phyloP scores from a whole-genome alignment of 2,797 vertebrate genomes.

The Sebastes steindachneri region DNA sequence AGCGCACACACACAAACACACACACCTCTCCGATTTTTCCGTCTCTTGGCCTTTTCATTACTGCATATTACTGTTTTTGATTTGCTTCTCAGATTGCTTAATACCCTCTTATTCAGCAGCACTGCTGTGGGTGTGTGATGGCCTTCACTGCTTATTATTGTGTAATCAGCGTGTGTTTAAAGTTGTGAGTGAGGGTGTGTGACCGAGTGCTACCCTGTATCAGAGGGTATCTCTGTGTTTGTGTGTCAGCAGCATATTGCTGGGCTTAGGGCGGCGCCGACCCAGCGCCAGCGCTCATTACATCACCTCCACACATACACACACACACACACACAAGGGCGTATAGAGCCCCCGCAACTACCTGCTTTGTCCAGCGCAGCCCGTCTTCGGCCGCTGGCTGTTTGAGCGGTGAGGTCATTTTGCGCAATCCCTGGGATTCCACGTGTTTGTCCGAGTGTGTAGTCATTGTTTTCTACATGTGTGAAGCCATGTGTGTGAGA shows the following conservation, averaged over 20 bases:
- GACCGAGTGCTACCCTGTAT: conserved; percentile 60
- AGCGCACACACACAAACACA: conserved; percentile 17
- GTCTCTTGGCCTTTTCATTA: conserved; percentile 41
- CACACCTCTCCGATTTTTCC: background rate
- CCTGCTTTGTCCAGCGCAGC: conserved; percentile 69
- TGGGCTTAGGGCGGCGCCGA: conserved; percentile 68
- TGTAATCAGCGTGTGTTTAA: conserved; percentile 53
- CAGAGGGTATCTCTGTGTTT: conserved; percentile 63
- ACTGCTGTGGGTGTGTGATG: conserved; percentile 42
- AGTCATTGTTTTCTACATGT: conserved; percentile 51
- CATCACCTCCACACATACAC: conserved; percentile 64
- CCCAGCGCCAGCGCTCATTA: conserved; percentile 60
- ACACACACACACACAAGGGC: conserved; percentile 28
- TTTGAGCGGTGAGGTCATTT: conserved; percentile 69
- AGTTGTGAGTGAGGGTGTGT: conserved; percentile 25
- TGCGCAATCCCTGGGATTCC: conserved; percentile 54
- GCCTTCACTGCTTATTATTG: conserved; percentile 42
- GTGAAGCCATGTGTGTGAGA: conserved; percentile 6
- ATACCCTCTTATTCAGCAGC: conserved; percentile 33
- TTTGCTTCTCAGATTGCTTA: conserved; percentile 35
- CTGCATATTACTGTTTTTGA: conserved; percentile 50
- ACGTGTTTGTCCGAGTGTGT: conserved; percentile 38
- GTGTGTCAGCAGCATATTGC: conserved; percentile 67
- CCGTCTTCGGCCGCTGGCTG: conserved; percentile 54
- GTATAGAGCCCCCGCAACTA: conserved; percentile 54